Evolutionary conservation across 2,888 invertebrate species (phyloP), one percentile per base, ranked within the genome.

Genomic region (Cyclophora punctaria): DNA sequence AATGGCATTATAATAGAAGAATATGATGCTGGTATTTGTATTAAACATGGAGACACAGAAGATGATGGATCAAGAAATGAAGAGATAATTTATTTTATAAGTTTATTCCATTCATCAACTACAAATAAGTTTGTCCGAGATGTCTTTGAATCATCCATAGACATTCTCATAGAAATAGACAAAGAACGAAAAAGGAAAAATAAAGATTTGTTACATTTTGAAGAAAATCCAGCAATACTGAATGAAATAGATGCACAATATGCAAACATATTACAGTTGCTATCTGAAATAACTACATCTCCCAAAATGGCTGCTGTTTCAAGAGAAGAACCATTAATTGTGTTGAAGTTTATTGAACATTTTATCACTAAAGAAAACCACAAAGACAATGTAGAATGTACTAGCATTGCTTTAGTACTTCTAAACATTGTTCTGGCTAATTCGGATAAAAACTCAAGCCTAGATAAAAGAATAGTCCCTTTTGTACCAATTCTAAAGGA

Each of bases 231-330:
- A 6, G 59, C 73, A 41, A 46, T 79, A 5, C 54, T 85, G 20
- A 64, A 69, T 63, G 63, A 70, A 51, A 55, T 64, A 54, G 77
- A 85, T 73, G 71, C 76, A 57, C 73, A 83, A 47, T 89, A 90
- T 71, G 69, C 86, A 35, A 66, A 75, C 3, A 80, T 90, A 52
- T 83, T 90, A 41, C 88, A 89, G 51, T 58, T 90, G 44, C 74
- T 92, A 34, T 84, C 89, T 51, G 84, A 87, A 62, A 76, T 91
- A 66, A 77, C 90, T 3, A 80, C 81, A 51, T 79, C 81, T 55
- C 75, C 83, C 49, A 78, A 79, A 63, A 71, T 90, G 37, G 75
- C 88, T 43, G 67, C 69, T 47, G 63, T 73, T 48, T 71, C 91
- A 43, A 90, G 81, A 66, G 66, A 71, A 33, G 78, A 86, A 57